These are phyloP conservation scores for Eulacestoma nigropectus DNA, from an alignment of 2,113 vertebrate genomes.

Conservation along the genomic window DNA sequence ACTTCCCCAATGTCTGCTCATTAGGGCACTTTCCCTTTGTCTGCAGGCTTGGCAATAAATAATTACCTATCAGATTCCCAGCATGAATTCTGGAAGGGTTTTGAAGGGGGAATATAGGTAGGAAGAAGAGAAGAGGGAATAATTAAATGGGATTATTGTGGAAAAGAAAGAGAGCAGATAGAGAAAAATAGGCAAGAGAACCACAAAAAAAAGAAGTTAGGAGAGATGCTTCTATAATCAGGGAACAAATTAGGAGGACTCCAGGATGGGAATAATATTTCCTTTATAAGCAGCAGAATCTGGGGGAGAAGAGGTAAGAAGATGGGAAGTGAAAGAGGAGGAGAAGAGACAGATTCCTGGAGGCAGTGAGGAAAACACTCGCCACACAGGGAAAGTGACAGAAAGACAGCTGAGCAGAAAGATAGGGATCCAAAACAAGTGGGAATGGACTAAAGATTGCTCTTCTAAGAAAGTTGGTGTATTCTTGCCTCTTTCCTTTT, in stretches of 20 bases:
- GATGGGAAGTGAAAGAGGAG: neutral
- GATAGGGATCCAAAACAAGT: neutral
- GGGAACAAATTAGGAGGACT: neutral
- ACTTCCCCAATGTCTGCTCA: neutral
- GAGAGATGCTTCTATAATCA: neutral
- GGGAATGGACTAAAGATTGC: neutral
- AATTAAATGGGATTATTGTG: neutral
- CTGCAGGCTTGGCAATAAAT: neutral
- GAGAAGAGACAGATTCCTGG: neutral
- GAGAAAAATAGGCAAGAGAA: neutral
- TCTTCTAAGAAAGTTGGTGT: neutral
- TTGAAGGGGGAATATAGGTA: neutral
- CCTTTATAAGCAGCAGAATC: neutral
- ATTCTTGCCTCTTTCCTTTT: neutral
- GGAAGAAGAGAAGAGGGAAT: neutral
- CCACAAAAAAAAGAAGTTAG: neutral
- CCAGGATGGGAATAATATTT: neutral
- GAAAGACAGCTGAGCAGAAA: neutral
- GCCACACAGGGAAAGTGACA: neutral
- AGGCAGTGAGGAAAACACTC: neutral
- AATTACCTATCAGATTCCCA: neutral
- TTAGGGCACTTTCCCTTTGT: neutral
- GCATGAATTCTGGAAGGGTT: neutral
- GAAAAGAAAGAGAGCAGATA: neutral
- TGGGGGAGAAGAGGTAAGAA: neutral